Evolutionary conservation across 2,113 vertebrate genomes (phyloP), one percentile per base, ranked within the genome.

Genomic region (Sebastes fasciatus): DNA sequence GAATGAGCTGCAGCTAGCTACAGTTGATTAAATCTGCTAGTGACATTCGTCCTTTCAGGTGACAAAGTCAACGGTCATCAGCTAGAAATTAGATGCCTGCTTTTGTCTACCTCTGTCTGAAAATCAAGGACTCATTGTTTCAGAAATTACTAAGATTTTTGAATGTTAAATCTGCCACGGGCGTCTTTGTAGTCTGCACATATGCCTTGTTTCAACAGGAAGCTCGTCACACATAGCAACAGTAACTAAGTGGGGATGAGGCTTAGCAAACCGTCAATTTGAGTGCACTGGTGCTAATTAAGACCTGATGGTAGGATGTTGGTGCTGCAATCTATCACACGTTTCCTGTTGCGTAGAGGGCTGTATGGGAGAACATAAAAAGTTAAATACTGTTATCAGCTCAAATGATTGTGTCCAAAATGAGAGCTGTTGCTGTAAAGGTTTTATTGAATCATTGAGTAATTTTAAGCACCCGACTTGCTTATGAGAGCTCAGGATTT

Each of bases 381-480:
- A 19, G 26, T 79, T 26, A 71, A 63, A 63, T 55, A 62, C 55
- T 70, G n/a, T 70, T 63, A 46, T 54, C 48, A 46, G 57, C 67
- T 26, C 48, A 54, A 26, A 34, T 49, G 4, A 49, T 58, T 57
- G 43, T 46, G 21, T 54, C 52, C 11, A 49, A 58, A 67, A 46
- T 58, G 16, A 34, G 43, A 49, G 2, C 4, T 66, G 9, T 21
- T 40, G 11, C 21, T 45, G 10, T 55, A 65, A 23, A 57, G 21
- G 54, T 78, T 51, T 49, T 51, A 60, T 21, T 77, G 11, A 68
- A 60, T 57, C 14, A 46, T 21, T 54, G 4, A 21, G 34, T 43
- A 0, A 54, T 46, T 57, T 77, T 55, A 34, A 14, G 16, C 63
- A 46, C 9, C 10, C 1, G 2, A n/a, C 10, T 6, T 67, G 43